phyloP scores from a whole-genome alignment of 2,113 vertebrate species.

The Camelus dromedarius region DNA sequence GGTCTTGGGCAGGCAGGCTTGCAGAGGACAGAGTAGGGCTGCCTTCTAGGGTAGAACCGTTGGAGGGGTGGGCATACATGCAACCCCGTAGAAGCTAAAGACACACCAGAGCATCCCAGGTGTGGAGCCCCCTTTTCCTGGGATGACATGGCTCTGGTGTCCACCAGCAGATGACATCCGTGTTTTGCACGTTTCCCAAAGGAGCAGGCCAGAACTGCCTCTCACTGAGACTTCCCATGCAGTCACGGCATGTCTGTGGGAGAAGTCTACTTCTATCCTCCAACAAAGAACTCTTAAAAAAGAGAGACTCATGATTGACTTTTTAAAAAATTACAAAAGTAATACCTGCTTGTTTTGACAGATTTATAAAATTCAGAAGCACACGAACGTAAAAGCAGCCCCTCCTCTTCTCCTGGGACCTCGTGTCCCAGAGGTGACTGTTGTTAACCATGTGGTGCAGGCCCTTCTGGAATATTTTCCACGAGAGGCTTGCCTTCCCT shows the following conservation, averaged over 20 bases:
- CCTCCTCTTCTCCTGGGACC: neutral
- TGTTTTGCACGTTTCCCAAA: constrained; percentile 51
- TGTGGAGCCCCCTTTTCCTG: neutral
- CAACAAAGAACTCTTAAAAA: neutral
- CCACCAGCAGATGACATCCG: constrained; percentile 18
- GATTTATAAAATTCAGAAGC: constrained; percentile 1
- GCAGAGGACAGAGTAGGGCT: constrained; percentile 27
- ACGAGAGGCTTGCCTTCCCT: neutral
- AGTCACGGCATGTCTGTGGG: neutral
- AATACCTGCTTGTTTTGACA: constrained; percentile 16
- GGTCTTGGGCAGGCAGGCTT: constrained; percentile 62
- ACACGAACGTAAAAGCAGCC: neutral
- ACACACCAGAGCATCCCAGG: constrained; percentile 33
- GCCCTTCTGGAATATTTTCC: neutral
- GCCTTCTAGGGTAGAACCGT: constrained; percentile 68
- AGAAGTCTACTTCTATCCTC: neutral
- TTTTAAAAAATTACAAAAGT: neutral
- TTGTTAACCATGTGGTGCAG: neutral
- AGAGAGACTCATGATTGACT: neutral
- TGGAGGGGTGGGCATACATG: constrained; percentile 46
- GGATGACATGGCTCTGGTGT: neutral
- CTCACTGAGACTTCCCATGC: constrained; percentile 2
- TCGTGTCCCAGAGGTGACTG: neutral
- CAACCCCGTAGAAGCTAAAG: neutral
- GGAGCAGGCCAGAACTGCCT: neutral